Base-by-base conservation (phyloP, 2,797 vertebrate species). In the Peromyscus melanophrys region DNA sequence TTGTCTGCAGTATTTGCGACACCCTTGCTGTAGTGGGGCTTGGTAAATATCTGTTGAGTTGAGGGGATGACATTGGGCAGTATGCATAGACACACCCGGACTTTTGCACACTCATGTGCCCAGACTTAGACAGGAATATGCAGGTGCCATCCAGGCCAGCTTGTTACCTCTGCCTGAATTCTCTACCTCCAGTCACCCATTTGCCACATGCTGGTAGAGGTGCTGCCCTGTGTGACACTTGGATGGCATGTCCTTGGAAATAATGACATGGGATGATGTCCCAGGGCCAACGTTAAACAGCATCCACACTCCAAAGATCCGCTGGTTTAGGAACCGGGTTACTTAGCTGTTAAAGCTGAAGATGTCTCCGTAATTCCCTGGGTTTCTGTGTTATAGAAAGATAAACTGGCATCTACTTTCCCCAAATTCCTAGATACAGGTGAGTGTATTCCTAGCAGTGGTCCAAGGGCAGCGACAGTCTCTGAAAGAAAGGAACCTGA, bases 401-500 rank as follows among this genome's bases (percentile, higher is more conserved):
- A 95, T 27, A 83, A 91, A 92, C 78, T 93, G 40, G 40, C 76
- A 82, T 34, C 67, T 59, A 55, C 78, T 97, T 77, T 57, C 55
- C 59, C 43, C 85, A 88, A 55, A 83, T 90, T 77, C 96, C 92
- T 59, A 95, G 95, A 81, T 75, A 52, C 1, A 69, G 46, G 59
- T 52, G 92, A 82, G 75, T 27, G 37, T 69, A 71, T 86, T 91
- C 94, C 92, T 96, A 96, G 89, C 43, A 93, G 34, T 52, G 86
- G 75, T 86, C 76, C 82, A 67, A 96, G 49, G 69, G 49, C 85
- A 96, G 90, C 89, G 59, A 89, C 89, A 97, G 67, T 85, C 93
- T 96, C 84, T 97, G 96, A 69, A 90, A 96, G 67, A 90, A 69
- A 89, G 59, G 31, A 52, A 67, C 34, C 40, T 71, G 61, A 96